Conservation (phyloP, 2,113 vertebrate genomes). For the Syrrhaptes paradoxus region DNA sequence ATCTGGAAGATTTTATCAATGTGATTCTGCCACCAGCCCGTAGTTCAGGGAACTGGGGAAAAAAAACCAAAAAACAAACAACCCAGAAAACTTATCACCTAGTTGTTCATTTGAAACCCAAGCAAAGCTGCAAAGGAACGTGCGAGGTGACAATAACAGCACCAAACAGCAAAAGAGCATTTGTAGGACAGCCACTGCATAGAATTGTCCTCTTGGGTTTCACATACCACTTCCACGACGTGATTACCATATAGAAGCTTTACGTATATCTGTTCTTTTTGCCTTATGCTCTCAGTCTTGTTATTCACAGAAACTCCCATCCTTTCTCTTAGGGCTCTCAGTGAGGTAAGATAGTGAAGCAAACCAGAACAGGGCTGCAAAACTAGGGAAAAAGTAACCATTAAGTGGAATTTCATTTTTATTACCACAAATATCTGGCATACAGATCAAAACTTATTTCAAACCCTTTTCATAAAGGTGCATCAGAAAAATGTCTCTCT, state of each 20-base stretch:
- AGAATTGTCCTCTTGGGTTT: neutral
- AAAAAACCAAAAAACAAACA: neutral
- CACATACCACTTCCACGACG: rapidly evolving
- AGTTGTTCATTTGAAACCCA: neutral
- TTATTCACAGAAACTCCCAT: neutral
- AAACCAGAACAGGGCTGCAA: neutral
- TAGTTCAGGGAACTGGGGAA: neutral
- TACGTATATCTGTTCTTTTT: neutral
- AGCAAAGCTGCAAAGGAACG: neutral
- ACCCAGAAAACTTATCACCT: neutral
- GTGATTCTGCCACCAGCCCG: neutral
- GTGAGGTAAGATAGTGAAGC: neutral
- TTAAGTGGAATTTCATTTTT: neutral
- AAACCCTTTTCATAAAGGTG: neutral
- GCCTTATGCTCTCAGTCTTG: neutral
- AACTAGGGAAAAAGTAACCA: neutral
- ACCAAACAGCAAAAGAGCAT: neutral
- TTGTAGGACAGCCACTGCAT: neutral
- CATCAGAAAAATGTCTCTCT: neutral
- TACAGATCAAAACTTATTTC: neutral
- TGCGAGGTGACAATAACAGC: neutral
- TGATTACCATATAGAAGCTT: neutral
- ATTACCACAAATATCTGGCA: neutral
- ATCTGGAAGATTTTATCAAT: conserved; percentile 17
- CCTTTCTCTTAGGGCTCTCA: neutral